Evolutionary conservation across 1,140 invertebrate genomes (phyloP), one percentile per base, ranked within the genome.

Genomic region (Pseudomyrmex gracilis): DNA sequence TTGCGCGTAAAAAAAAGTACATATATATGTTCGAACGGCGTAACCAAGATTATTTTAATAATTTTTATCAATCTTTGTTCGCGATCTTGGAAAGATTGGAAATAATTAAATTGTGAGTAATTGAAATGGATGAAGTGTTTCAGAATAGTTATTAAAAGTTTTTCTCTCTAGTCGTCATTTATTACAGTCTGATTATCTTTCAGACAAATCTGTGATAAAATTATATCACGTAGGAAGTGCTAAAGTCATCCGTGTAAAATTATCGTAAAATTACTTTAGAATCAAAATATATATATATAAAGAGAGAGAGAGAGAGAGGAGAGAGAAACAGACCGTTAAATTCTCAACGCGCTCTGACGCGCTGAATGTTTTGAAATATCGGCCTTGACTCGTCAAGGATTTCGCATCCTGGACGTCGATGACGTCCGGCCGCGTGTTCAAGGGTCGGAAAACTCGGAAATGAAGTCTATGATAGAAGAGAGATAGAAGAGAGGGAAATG

Each of bases 381-480:
- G 53, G 66, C 66, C 64, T 70, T 78, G 53, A 53, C 76, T 78
- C 55, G 34, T 58, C 77, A 57, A 70, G 55, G 77, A 84, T 71
- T 51, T 73, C 20, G 64, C 20, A n/a, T 87, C 84, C 78, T 60
- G 77, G 51, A 20, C 47, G 1, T 47, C 8, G 22, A 51, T 57
- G 64, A 82, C 67, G 57, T 78, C 66, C 34, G 34, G 64, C 43
- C n/a, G 64, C 43, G n/a, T 53, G 85, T 84, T n/a, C 66, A 53
- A 66, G 73, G 49, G 82, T 73, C 85, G 85, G 73, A 70, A 86
- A 87, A 83, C 86, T 87, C 67, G 85, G 85, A 84, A 86, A 67
- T 49, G 58, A 49, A 61, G 49, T 49, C 12, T 76, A 55, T 53
- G n/a, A 53, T 7, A 17, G 73, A 34, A 55, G 71, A 55, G 71